Evolutionary conservation across 2,888 invertebrate species (phyloP), one percentile per base, ranked within the genome.

Genomic region (Polietes domitor): DNA sequence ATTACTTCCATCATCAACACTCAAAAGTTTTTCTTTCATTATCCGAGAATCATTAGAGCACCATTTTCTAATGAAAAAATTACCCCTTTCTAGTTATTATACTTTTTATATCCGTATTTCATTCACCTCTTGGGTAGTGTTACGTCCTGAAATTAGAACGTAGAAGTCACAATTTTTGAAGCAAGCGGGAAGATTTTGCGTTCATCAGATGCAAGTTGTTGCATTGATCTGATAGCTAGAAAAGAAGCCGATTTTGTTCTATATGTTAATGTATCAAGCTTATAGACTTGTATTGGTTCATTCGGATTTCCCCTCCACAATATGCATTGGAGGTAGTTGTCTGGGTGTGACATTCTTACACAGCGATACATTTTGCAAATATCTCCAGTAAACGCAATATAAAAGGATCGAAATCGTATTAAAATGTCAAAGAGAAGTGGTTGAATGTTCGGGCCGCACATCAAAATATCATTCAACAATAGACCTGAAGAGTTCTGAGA

Each of bases 141-240:
- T 21, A 2, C 80, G 82, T 37, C 86, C 78, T 10, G 82, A 43
- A 26, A 83, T 78, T 12, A 83, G 32, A n/a, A 81, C 65, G 19
- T 77, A 43, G 2, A n/a, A 19, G 6, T 78, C 84, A 50, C 21
- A 15, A 71, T 37, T 3, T 77, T 28, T 5, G 80, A 80, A 26
- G 82, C 78, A n/a, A 86, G 9, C 0, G 88, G 87, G 58, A 71
- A 87, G 9, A 28, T 63, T 2, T 28, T 5, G 55, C 74, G 55
- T 63, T 85, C 71, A 96, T 85, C 83, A 1, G 17, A 5, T 10
- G 83, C 41, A 15, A 85, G 70, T n/a, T 80, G 80, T 4, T 80
- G 74, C 79, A 77, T n/a, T n/a, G n/a, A n/a, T 84, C 85, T 79
- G 55, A 85, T 83, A 1, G 74, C 82, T 4, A 82, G 53, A 74